Conservation (phyloP, 2,797 vertebrate genomes). For the Rhadinocentrus ornatus region DNA sequence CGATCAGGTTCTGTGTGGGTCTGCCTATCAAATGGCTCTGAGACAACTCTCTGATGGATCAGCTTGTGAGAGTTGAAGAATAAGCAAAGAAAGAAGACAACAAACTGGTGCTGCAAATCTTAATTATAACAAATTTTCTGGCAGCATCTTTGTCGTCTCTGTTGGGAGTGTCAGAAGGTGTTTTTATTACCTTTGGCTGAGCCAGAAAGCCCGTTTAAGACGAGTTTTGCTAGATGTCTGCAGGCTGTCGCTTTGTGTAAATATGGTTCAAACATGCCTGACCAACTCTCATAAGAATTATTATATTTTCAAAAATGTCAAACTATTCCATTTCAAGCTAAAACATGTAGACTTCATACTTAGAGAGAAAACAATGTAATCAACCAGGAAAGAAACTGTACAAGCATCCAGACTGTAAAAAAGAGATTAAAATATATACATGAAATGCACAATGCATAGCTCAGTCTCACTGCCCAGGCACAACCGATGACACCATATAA, state of each 20-base stretch:
- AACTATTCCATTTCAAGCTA: conserved; percentile 33
- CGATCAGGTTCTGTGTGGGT: neutral
- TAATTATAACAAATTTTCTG: neutral
- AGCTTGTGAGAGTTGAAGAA: neutral
- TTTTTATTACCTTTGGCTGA: neutral
- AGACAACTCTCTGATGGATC: neutral
- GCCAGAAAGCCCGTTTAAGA: neutral
- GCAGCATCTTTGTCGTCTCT: neutral
- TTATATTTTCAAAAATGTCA: conserved; percentile 27
- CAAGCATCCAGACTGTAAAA: conserved; percentile 74
- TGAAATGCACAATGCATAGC: conserved; percentile 75
- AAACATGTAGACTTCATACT: conserved; percentile 45
- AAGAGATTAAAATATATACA: conserved; percentile 76
- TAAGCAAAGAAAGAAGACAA: neutral
- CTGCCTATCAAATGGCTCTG: neutral
- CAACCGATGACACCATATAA: conserved; percentile 60
- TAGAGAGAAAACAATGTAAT: conserved; percentile 50
- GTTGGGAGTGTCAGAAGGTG: neutral
- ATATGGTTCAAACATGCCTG: conserved; percentile 10
- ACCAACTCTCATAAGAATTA: conserved; percentile 11
- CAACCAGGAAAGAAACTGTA: conserved; percentile 65
- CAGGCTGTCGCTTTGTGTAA: neutral
- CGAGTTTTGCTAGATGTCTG: conserved; percentile 10
- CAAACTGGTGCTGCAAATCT: neutral
- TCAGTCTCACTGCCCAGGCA: conserved; percentile 72